Conservation (phyloP, 2,888 invertebrate species). For the Tenthredo livida region DNA sequence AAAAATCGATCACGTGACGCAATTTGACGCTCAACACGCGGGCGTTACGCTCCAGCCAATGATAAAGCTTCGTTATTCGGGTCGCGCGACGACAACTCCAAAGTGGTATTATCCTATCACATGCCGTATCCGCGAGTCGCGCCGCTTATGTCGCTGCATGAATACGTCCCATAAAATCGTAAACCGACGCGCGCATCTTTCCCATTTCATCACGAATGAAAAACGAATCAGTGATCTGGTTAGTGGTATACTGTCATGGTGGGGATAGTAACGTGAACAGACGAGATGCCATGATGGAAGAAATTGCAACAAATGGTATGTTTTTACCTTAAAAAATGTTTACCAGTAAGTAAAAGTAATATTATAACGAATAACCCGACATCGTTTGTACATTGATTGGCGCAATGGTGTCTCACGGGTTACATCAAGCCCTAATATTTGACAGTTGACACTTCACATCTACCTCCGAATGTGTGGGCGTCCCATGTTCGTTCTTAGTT, state of each 20-base stretch:
- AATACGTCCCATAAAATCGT: neutral
- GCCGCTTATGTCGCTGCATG: neutral
- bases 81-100: neutral
- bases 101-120: neutral
- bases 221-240: conserved; percentile 4
- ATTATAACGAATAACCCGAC: neutral
- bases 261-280: conserved; percentile 46
- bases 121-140: neutral
- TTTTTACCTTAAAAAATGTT: conserved; percentile 53
- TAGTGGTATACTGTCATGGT: conserved; percentile 27
- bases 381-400: neutral
- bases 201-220: conserved; percentile 7
- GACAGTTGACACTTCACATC: conserved; percentile 50
- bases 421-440: conserved; percentile 14
- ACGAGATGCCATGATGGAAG: conserved; percentile 74
- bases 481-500: conserved; percentile 67
- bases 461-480: conserved; percentile 70
- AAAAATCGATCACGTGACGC: too few species aligned
- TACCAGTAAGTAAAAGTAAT: conserved; percentile 1
- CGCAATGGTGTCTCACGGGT: neutral
- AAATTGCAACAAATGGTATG: conserved; percentile 72
- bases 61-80: neutral
- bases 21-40: too few species aligned
- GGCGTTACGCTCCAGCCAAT: neutral
- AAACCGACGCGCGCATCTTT: conserved; percentile 24